Percentiles rank a stretch among this genome's conserved stretches.
phyloP scores from a whole-genome alignment of 2,113 vertebrate genomes.

The Alethe castanea region DNA sequence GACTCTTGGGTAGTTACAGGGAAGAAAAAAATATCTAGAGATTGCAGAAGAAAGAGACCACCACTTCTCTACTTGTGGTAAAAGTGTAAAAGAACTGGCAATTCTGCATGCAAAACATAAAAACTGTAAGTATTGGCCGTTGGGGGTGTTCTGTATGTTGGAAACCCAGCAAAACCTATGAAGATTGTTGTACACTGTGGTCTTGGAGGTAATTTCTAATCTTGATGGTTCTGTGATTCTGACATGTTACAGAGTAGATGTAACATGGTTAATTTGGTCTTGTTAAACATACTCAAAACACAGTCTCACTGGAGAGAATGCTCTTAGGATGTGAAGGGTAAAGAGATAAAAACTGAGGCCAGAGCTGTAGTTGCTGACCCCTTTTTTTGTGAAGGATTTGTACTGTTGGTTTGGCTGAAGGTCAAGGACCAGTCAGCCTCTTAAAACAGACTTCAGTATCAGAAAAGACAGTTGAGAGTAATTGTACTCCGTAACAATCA shows the following conservation, averaged over 20 bases:
- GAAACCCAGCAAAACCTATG: not conserved
- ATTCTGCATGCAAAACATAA: not conserved
- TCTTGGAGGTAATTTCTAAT: not conserved
- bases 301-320: not conserved
- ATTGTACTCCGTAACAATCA: not conserved
- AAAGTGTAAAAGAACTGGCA: not conserved
- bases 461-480: not conserved
- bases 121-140: rapidly evolving
- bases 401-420: not conserved
- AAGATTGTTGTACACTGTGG: not conserved
- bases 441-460: not conserved
- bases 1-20: not conserved
- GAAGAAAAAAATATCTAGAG: not conserved
- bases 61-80: not conserved
- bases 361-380: not conserved
- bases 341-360: not conserved
- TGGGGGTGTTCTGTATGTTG: not conserved
- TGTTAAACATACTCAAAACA: not conserved
- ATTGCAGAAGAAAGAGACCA: not conserved
- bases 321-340: not conserved
- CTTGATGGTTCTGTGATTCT: not conserved
- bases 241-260: not conserved
- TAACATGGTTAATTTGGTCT: not conserved
- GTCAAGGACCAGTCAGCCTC: not conserved
- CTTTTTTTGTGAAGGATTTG: not conserved